A percentile compares a stretch with the other conserved stretches of the same genome.
These are phyloP conservation scores for Drosophila tanythrix DNA, from an alignment of 2,888 invertebrate genomes.

Conservation along the genomic window DNA sequence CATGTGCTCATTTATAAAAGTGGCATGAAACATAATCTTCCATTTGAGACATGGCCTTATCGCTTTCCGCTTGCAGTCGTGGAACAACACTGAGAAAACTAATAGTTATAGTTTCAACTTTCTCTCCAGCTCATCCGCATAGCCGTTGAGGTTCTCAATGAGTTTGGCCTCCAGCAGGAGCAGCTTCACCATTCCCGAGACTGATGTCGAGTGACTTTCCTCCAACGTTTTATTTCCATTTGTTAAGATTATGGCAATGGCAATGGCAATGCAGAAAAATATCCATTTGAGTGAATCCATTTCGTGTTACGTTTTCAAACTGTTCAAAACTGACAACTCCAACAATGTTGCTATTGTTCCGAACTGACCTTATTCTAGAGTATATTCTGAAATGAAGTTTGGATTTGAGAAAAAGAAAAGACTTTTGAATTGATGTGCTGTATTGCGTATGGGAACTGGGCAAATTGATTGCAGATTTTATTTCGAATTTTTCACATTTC, in stretches of 20 bases:
- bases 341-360: not conserved
- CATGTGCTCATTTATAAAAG: conserved; percentile 87
- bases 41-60: conserved; percentile 43
- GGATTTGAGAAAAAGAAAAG: not conserved
- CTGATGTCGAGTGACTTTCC: conserved; percentile 63
- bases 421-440: not conserved
- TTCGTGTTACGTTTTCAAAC: not conserved
- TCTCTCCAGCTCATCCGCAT: conserved; percentile 66
- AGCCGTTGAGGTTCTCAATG: conserved; percentile 63
- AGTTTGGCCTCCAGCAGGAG: conserved; percentile 68
- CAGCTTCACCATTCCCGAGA: conserved; percentile 69
- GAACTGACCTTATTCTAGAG: no score
- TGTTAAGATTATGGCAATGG: conserved; percentile 43
- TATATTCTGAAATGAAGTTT: not conserved
- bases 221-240: conserved; percentile 18
- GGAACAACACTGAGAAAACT: conserved; percentile 45
- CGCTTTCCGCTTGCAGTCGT: conserved; percentile 61
- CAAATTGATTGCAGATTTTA: not conserved
- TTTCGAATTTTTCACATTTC: not conserved
- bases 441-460: not conserved
- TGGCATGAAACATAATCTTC: conserved; percentile 85
- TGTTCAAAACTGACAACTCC: not conserved
- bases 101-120: no score
- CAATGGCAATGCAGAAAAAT: not conserved
- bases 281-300: not conserved